A percentile compares a stretch with the other conserved stretches of the same genome.
Conservation (phyloP, 2,888 invertebrate genomes). For the Nipponacmea schrenckii region DNA sequence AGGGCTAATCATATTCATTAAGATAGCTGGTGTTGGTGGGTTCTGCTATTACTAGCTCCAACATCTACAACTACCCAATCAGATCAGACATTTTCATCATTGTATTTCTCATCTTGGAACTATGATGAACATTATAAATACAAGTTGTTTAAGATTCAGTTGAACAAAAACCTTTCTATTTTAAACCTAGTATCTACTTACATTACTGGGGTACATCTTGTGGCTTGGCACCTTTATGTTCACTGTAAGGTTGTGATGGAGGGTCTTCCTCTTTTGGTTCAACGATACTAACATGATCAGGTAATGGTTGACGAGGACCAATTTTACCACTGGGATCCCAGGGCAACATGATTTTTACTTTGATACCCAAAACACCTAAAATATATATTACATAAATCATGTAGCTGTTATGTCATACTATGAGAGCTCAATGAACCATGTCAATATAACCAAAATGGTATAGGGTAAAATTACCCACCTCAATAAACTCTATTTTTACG, state of each 20-base stretch:
- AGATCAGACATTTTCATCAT: not conserved
- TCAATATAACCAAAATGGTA: no score
- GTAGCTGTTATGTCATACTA: no score
- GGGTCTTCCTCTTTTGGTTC: constrained; percentile 95
- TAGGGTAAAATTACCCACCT: no score
- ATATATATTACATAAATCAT: constrained; percentile 11
- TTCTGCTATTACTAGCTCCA: constrained; percentile 7
- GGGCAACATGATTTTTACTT: constrained; percentile 99
- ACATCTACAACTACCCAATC: constrained; percentile 5
- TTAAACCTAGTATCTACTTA: not conserved
- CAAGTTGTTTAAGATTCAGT: no score
- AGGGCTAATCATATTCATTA: not conserved
- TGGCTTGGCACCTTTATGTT: constrained; percentile 77
- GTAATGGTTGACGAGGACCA: constrained; percentile 96
- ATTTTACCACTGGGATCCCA: constrained; percentile 97
- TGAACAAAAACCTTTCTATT: no score
- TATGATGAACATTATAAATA: no score
- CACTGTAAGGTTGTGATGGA: constrained; percentile 79
- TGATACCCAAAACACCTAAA: constrained; percentile 76
- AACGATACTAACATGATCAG: constrained; percentile 95
- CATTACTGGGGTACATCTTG: constrained; percentile 35
- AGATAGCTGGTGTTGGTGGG: constrained; percentile 6
- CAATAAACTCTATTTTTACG: no score
- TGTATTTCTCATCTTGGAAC: no score
- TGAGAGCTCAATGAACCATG: no score